A percentile compares a stretch with the other conserved stretches of the same genome.
phyloP scores from a whole-genome alignment of 2,888 invertebrate species.

The Hirudinaria manillensis region DNA sequence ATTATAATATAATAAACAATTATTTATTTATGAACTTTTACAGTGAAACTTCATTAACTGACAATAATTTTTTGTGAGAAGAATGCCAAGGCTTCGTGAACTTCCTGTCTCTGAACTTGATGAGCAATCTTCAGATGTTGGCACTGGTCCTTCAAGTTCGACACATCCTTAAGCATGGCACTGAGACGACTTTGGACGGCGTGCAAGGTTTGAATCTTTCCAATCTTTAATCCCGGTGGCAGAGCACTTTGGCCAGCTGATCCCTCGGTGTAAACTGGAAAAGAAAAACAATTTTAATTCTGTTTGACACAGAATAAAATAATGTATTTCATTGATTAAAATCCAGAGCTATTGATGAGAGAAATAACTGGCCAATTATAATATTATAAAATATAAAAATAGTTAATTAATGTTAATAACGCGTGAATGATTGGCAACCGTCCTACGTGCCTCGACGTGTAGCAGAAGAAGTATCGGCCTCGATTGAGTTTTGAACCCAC shows the following conservation, averaged over 20 bases:
- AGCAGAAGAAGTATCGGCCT: not conserved
- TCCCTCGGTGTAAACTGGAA: no score
- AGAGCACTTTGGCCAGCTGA: no score
- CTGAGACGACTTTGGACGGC: not conserved
- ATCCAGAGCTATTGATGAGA: no score
- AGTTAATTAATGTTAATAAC: no score
- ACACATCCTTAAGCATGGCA: slow-evolving; percentile 9
- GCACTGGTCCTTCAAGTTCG: not conserved
- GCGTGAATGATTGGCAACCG: no score
- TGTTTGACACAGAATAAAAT: no score
- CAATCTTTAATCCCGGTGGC: not conserved
- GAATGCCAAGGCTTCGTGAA: not conserved
- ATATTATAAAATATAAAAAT: no score
- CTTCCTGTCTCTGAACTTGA: slow-evolving; percentile 10
- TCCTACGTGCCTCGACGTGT: not conserved
- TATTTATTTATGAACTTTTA: no score
- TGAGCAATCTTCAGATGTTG: not conserved
- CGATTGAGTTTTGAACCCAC: slow-evolving; percentile 10
- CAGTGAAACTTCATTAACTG: not conserved
- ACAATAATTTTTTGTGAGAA: slow-evolving; percentile 14
- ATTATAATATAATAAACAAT: no score
- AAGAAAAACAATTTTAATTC: no score
- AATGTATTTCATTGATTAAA: no score
- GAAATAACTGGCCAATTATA: no score
- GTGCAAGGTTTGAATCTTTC: not conserved